Evolutionary conservation across 2,888 invertebrate genomes (phyloP).

Genomic region (Drosophila robusta): DNA sequence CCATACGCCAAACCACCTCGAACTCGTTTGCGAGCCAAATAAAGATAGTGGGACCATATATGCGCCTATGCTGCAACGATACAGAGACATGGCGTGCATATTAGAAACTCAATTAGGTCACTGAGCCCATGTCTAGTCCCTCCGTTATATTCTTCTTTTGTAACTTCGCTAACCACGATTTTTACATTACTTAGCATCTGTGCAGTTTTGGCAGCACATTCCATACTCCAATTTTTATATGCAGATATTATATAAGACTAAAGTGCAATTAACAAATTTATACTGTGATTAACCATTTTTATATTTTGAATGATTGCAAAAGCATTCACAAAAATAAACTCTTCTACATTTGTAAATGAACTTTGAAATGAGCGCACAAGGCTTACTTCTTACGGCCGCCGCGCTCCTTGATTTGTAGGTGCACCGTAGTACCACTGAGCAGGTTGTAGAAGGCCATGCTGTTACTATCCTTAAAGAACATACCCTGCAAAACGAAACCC

Average conservation of each 20-base stretch:
- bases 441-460: constrained; percentile 98
- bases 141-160: constrained; percentile 12
- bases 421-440: constrained; percentile 92
- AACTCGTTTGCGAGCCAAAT: constrained; percentile 89
- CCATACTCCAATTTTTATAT: constrained; percentile 42
- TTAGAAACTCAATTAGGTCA: constrained; percentile 51
- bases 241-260: constrained; percentile 34
- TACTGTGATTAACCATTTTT: constrained; percentile 74
- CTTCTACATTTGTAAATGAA: constrained; percentile 41
- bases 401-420: constrained; percentile 97
- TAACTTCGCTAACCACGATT: constrained; percentile 4
- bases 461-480: constrained; percentile 99
- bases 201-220: constrained; percentile 31
- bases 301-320: constrained; percentile 57
- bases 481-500: constrained; percentile 88
- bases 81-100: constrained; percentile 86
- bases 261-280: constrained; percentile 76
- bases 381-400: constrained; percentile 97
- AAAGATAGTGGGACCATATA: constrained; percentile 91
- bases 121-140: neutral
- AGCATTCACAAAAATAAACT: constrained; percentile 59
- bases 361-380: neutral
- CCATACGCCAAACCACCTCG: constrained; percentile 84
- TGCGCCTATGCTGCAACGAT: constrained; percentile 89
- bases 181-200: constrained; percentile 5